Base-by-base conservation (phyloP, 2,797 vertebrate species). In the Acanthornis magna region DNA sequence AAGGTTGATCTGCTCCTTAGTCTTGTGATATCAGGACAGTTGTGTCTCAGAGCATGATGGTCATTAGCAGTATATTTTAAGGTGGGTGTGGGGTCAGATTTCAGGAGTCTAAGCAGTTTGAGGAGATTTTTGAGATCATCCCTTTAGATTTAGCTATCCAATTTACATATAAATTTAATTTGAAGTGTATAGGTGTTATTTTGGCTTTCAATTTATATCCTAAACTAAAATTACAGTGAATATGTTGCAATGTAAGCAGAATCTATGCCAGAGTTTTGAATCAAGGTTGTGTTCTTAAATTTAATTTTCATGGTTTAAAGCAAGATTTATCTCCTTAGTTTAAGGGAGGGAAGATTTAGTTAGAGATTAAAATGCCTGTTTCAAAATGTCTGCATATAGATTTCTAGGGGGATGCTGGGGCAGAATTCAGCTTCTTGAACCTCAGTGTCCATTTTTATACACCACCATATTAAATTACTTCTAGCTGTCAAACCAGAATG, bases 221-320 rank as follows among this genome's bases (percentile, higher is more conserved):
- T 66, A 76, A 85, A 0, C 6, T 86, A 76, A 91, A 95, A 91
- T 76, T 85, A 79, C 36, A 51, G 21, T 42, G 8, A 79, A 62
- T 73, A 58, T 47, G 7, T 25, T 82, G 27, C 61, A 43, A 25
- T 36, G 17, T 65, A 82, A 87, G n/a, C 40, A 79, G 91, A 79
- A 72, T 75, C 70, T 65, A 66, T 27, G 7, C 9, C 51, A 68
- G 40, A 87, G 20, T 8, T 79, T 75, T 73, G 43, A 91, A 73
- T 51, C 30, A 73, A 87, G 22, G 43, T 70, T 91, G 34, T 48
- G 22, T 68, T 93, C 53, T 88, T 76, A 77, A 86, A 61, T 54
- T 92, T 72, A 53, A 84, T 90, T 92, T 91, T 77, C 15, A 29
- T 78, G 54, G 19, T 73, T 95, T 89, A 84, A 93, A 92, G 32